Evolutionary conservation across 1,140 invertebrate species (phyloP).

Genomic region (Parasteatoda tepidariorum): DNA sequence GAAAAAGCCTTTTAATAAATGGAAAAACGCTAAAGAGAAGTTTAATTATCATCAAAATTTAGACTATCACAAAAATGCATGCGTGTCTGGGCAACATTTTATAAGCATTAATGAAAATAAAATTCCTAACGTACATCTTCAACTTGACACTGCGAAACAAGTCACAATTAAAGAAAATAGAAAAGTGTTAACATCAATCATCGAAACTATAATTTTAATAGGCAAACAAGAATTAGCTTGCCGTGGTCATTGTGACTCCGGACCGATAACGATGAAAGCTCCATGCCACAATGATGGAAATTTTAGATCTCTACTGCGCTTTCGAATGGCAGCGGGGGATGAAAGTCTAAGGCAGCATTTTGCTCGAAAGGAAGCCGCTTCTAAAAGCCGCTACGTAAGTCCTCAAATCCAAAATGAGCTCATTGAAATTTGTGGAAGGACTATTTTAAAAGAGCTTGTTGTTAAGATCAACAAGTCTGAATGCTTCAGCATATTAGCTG

Average conservation of each 20-base stretch:
- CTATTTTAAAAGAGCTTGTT: conserved; percentile 62
- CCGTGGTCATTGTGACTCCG: not conserved
- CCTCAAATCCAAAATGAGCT: conserved; percentile 65
- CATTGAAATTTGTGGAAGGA: conserved; percentile 63
- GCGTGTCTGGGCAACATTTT: not conserved
- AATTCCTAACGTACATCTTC: not conserved
- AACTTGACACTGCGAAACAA: not conserved
- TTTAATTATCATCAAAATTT: not conserved
- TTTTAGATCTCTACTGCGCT: conserved; percentile 64
- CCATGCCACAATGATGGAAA: conserved; percentile 66
- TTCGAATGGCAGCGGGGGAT: conserved; percentile 63
- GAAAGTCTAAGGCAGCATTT: conserved; percentile 63
- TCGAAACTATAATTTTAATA: not conserved
- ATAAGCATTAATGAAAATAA: not conserved
- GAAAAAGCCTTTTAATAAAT: not conserved
- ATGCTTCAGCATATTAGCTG: not conserved
- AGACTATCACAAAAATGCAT: not conserved
- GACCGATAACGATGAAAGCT: not conserved
- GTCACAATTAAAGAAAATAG: not conserved
- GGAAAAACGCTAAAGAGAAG: conserved; percentile 1
- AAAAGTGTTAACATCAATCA: not conserved
- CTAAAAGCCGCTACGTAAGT: conserved; percentile 65
- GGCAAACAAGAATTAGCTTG: not conserved
- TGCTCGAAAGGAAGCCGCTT: conserved; percentile 58
- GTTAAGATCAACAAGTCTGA: conserved; percentile 15